Base-by-base conservation (phyloP, 2,888 invertebrate species). In the Dusona sp. region DNA sequence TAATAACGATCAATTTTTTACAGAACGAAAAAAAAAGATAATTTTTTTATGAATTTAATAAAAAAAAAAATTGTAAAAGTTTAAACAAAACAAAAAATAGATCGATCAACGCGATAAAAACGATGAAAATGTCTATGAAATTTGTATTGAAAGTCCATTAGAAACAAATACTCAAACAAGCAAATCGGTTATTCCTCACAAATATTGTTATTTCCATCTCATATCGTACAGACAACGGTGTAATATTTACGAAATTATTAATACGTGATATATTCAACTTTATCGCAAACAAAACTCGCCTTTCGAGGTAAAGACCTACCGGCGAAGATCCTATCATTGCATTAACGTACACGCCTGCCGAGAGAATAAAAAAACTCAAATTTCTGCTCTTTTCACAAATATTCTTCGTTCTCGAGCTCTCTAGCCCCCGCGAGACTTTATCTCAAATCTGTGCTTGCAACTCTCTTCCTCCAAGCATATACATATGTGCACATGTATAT, bases 251-350 rank as follows among this genome's bases (percentile, higher is more conserved):
- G 22, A 65, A 65, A 36, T 67, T 78, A 65, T 77, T 67, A 51
- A 72, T 29, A 16, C 74, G 42, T 57, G 70, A 70, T 68, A 33
- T 4, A 48, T 48, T 70, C 57, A 9, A 70, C 45, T 79, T 70
- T 45, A 79, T 57, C 72, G 48, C 36, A 36, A 72, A 80, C 33
- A 38, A 80, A 72, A 42, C 65, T 54, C 51, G 45, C 64, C 51
- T 64, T 75, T 75, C 65, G 83, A 67, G 79, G 48, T 48, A 68
- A 61, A 79, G 48, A 74, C 68, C 82, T 36, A 72, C 67, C 88
- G 87, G 77, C 81, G 82, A 16, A 91, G 91, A 92, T 92, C 90
- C 86, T 89, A 91, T 92, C 89, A 87, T 54, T 85, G 82, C 85
- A 83, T 89, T 90, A 88, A 85, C 88, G 89, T 90, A 90, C 91